These are phyloP conservation scores for Cyanocitta stelleri DNA, from an alignment of 2,113 vertebrate genomes.

Conservation along the genomic window DNA sequence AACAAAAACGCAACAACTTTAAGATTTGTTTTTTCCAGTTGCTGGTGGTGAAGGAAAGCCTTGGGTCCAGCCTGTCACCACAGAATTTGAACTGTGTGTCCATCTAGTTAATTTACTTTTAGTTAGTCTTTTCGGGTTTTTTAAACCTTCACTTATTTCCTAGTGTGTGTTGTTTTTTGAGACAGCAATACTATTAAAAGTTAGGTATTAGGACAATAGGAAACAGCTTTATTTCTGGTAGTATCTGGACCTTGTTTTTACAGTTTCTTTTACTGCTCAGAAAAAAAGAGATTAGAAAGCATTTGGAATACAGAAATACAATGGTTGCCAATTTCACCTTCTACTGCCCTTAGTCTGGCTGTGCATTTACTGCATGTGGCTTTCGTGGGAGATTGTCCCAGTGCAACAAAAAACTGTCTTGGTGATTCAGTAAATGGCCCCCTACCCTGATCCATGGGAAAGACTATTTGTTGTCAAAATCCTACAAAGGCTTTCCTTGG, in stretches of 20 bases:
- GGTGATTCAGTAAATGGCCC: neutral
- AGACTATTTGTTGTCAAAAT: neutral
- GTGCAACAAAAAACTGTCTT: neutral
- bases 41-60: neutral
- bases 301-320: neutral
- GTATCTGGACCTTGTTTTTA: neutral
- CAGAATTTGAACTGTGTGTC: neutral
- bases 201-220: neutral
- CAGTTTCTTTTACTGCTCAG: neutral
- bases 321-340: neutral
- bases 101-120: neutral
- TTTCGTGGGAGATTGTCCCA: neutral
- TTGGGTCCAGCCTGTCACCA: neutral
- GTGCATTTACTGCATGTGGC: neutral
- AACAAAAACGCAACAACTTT: neutral
- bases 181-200: neutral
- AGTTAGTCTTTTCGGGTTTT: neutral
- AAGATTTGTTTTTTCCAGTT: neutral
- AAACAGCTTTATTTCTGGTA: neutral
- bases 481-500: neutral
- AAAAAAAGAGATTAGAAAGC: neutral
- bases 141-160: neutral
- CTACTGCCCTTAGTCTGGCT: neutral
- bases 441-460: neutral
- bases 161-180: neutral